These are phyloP conservation scores for Aphis craccivora DNA, from an alignment of 1,140 invertebrate genomes.

Conservation along the genomic window DNA sequence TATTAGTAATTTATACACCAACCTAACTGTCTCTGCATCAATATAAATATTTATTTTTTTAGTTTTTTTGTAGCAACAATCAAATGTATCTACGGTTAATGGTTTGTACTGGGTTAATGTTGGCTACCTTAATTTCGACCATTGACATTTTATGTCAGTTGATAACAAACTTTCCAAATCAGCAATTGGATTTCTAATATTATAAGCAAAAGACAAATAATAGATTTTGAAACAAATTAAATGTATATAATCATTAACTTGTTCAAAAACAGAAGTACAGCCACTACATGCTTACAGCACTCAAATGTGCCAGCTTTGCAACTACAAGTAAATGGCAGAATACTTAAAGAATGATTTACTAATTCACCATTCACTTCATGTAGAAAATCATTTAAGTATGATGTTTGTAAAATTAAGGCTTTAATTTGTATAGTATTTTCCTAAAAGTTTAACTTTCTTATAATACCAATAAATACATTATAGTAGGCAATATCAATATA, in stretches of 20 bases:
- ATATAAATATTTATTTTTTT: background rate
- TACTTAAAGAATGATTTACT: background rate
- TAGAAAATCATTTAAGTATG: background rate
- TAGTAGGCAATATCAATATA: too few relatives aligned
- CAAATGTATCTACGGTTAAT: background rate
- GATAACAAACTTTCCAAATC: background rate
- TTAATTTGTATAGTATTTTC: background rate
- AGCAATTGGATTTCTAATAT: conserved; percentile 14
- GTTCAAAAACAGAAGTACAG: background rate
- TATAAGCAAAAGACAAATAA: background rate
- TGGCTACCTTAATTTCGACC: background rate
- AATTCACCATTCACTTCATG: background rate
- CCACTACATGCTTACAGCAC: background rate
- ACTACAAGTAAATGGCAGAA: background rate
- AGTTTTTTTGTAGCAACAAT: background rate
- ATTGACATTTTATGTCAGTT: background rate
- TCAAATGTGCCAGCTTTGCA: background rate
- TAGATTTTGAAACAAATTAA: background rate
- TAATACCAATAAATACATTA: too few relatives aligned
- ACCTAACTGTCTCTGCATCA: background rate
- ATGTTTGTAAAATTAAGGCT: background rate
- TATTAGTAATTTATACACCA: too few relatives aligned
- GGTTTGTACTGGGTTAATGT: conserved; percentile 6
- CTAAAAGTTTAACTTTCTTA: too few relatives aligned
- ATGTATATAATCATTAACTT: background rate